phyloP scores from a whole-genome alignment of 2,113 vertebrate genomes.

The Laticauda colubrina region DNA sequence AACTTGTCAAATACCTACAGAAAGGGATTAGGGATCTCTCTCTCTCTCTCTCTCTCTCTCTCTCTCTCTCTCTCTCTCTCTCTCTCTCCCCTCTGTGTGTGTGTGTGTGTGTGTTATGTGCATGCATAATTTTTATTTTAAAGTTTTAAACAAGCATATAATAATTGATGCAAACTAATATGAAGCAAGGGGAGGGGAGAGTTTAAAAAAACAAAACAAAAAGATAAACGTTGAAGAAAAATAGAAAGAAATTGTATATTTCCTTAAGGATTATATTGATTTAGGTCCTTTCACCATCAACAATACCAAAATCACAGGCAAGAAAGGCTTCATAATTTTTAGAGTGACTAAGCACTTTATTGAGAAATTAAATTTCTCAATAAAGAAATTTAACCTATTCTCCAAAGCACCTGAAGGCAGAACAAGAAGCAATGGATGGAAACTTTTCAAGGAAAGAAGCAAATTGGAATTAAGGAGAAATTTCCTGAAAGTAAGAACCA shows the following conservation, averaged over 20 bases:
- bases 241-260: neutral
- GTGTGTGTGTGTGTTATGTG: no score
- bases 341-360: neutral
- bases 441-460: neutral
- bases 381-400: neutral
- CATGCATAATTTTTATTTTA: neutral
- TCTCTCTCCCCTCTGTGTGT: no score
- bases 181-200: neutral
- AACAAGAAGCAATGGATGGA: neutral
- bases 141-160: neutral
- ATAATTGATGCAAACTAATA: neutral
- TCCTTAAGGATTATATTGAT: neutral
- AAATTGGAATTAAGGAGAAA: neutral
- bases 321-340: neutral
- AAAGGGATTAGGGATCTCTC: neutral
- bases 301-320: neutral
- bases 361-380: neutral
- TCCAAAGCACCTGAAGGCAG: neutral
- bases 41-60: no score
- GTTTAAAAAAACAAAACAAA: no score
- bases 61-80: no score
- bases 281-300: neutral
- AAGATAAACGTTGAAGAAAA: no score
- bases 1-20: neutral
- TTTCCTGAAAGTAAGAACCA: neutral